Evolutionary conservation across 2,888 invertebrate species (phyloP), one percentile per base, ranked within the genome.

Genomic region (Drosophila cracens): DNA sequence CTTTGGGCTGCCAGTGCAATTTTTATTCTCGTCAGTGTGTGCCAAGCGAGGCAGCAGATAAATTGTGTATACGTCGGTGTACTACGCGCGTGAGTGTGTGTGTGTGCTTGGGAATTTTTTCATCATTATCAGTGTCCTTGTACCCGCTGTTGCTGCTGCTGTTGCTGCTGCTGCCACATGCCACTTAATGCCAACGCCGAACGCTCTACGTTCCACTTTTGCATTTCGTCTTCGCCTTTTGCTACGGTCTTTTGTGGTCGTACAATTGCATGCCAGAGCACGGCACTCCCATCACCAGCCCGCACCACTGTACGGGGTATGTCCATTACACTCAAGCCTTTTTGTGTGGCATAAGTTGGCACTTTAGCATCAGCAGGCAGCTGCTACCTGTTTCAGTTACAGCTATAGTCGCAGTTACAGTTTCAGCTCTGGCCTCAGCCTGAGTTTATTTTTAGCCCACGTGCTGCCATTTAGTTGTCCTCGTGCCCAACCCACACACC

Each of bases 111-210:
- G 74, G 77, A 78, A 83, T 87, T 87, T 87, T 83, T 89, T 81
- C 86, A 85, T 87, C 87, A 87, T 87, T 87, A 87, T 87, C 87
- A 85, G 79, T 83, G 87, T 89, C 87, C 87, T 87, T 87, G 83
- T 74, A 75, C 68, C 67, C 71, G 70, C 80, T 25, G 21, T 16
- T 10, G 49, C 48, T 34, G 46, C 43, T 52, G 49, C 59, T 57
- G 57, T 16, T 57, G 43, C 43, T 53, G 64, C 27, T 66, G 56
- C 69, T 87, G 85, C 85, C 89, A 89, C 89, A 87, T 87, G 87
- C 87, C 89, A 89, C 87, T 87, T 87, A 89, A 87, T 89, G 87
- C 87, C 87, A 87, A 87, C 85, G 89, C 83, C 82, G 83, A 84
- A 81, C 87, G 85, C 76, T 74, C 89, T 78, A 87, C 88, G 83